Evolutionary conservation across 2,113 vertebrate species (phyloP), one percentile per base, ranked within the genome.

Genomic region (Paralichthys olivaceus): DNA sequence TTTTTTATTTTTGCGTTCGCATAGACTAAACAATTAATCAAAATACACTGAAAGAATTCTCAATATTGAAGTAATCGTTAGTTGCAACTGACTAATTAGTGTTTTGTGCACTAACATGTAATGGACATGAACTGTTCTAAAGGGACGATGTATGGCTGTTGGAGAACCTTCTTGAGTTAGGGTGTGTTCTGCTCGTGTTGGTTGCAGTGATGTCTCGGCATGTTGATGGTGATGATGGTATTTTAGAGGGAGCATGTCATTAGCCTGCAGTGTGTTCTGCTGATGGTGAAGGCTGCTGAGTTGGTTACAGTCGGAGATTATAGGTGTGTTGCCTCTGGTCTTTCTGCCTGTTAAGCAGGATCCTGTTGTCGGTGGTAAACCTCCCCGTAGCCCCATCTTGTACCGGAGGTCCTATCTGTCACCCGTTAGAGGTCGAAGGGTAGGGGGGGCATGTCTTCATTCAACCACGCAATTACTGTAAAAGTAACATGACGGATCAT

Each of bases 311-410:
- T 45, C 75, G 78, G 78, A 86, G 61, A 66, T 71, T 32, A 88
- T 70, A 87, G 82, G 90, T 93, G 90, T 94, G 93, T 78, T 94
- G 95, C 90, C 91, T 95, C 72, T 96, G 96, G 92, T 96, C 96
- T 94, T 96, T 96, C 92, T 97, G 97, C 95, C 90, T 84, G 91
- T 93, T 89, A 95, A 96, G 92, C 95, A 95, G 80, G 95, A 97
- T 80, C 56, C 92, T 72, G 92, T 95, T 94, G 94, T 98, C 87
- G 93, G 95, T 89, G 96, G 97, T 94, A 99, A 98, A 89, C 97
- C 98, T 87, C 98, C 97, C 22, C 97, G 96, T 94, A 98, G 97
- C 91, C 98, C 97, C 90, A 94, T 96, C 96, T 93, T 95, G 94
- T 92, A 93, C 91, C 95, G 93, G 95, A 96, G 95, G 88, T 94